Base-by-base conservation (phyloP, 1,140 invertebrate genomes). In the Philotrypesis tridentata region DNA sequence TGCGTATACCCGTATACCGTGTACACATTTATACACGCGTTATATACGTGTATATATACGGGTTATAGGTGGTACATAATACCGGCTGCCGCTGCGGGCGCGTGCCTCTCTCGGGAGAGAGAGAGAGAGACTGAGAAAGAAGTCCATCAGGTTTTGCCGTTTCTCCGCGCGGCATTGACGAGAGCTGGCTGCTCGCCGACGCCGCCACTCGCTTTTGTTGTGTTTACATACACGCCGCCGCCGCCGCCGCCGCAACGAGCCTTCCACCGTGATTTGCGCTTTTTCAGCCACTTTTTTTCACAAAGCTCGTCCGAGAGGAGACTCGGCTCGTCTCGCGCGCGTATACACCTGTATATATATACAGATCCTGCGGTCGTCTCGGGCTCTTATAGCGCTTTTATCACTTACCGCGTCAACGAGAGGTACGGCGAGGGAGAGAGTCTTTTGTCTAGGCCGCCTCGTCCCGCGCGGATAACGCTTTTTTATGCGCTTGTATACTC, bases 91-190 rank as follows among this genome's bases (percentile, higher is more conserved):
- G 43, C 43, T 17, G 43, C 25, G 61, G 61, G 61, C 74, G 61
- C 74, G 61, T 76, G 74, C 74, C 74, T 63, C 61, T n/a, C n/a
- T n/a, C n/a, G n/a, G n/a, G n/a, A n/a, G n/a, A n/a, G n/a, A n/a
- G n/a, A n/a, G n/a, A n/a, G 37, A 43, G 40, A 14, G 48, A 55
- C 21, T 40, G 60, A 25, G 55, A 78, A 27, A 68, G 75, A 78
- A 55, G 75, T 68, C 75, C 75, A 68, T 78, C 75, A 78, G 75
- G 63, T 78, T 78, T 78, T 78, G 74, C 75, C 63, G 75, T 78
- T 78, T 68, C 29, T 48, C 31, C 48, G 48, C 48, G 48, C 31
- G 75, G 63, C 65, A 78, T 68, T 68, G 63, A 78, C 61, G 65
- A 55, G n/a, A n/a, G n/a, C n/a, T n/a, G n/a, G n/a, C n/a, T n/a